Base-by-base conservation (phyloP, 2,797 vertebrate genomes). In the Gadopsis bispinosus region DNA sequence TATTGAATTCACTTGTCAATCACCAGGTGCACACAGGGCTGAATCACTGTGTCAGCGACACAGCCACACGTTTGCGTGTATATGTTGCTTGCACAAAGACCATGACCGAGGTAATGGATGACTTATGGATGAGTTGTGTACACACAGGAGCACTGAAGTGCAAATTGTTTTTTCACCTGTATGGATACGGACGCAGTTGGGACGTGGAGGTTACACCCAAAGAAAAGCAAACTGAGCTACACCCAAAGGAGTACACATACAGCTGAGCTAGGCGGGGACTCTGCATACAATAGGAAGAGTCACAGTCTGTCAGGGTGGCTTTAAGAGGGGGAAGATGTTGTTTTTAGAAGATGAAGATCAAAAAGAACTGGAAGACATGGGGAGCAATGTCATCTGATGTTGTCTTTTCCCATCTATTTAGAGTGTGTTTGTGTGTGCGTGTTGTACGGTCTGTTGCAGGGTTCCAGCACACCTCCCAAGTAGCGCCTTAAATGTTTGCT, bases 231-330 rank as follows among this genome's bases (percentile, higher is more conserved):
- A 86, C 65, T 0, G 1, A 76, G 78, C 8, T 71, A 89, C 87
- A 83, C 87, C 87, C 79, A 67, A 62, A 83, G 73, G 66, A 75
- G 45, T 72, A 84, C 80, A 89, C 76, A 77, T 8, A 79, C n/a
- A 79, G 65, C 47, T 45, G 50, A 54, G 68, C 35, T 37, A 53
- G 2, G 3, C 55, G 47, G 53, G 26, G 68, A 53, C 51, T 77
- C 16, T 2, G 62, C 67, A 26, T 20, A 79, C 63, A 75, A 69
- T 6, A 55, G 22, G 3, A 19, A 69, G 65, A 58, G 63, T 74
- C 53, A 65, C 20, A 54, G 77, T 75, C 56, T 54, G 45, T 61
- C 55, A 9, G 59, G 26, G 16, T 20, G 75, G 67, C 22, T 75
- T 55, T 11, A 16, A 31, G 45, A 81, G 47, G 19, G 11, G 58